phyloP scores from a whole-genome alignment of 23 tunicate genomes.

The Halocynthia roretzi region DNA sequence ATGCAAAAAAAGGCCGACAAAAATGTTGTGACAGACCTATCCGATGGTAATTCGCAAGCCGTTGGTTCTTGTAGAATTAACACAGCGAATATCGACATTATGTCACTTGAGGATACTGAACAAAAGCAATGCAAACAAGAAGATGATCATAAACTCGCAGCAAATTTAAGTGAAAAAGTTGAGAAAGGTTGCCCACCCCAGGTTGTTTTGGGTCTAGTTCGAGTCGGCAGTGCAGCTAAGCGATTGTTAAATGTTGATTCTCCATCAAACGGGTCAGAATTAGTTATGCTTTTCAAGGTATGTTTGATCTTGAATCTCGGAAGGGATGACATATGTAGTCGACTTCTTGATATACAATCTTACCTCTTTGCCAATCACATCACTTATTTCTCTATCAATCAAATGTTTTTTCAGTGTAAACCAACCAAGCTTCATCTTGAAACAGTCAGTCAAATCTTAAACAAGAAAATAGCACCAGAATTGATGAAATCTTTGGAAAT shows the following conservation, averaged over 20 bases:
- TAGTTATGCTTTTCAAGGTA: conserved; percentile 20
- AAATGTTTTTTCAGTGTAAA: too few species aligned
- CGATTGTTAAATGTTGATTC: not conserved
- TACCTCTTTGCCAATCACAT: too few species aligned
- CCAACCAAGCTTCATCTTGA: too few species aligned
- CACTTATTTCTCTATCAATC: too few species aligned
- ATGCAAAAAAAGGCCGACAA: not conserved
- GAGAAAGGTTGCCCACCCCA: not conserved
- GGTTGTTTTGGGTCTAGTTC: conserved; percentile 6
- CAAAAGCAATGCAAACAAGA: not conserved
- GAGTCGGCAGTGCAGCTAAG: conserved; percentile 13
- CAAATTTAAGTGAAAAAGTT: not conserved
- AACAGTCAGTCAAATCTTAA: too few species aligned
- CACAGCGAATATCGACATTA: too few species aligned
- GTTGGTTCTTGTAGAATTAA: not conserved
- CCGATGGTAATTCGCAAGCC: not conserved
- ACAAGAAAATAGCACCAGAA: too few species aligned
- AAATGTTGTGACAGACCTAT: not conserved
- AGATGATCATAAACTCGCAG: not conserved
- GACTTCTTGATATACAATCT: too few species aligned
- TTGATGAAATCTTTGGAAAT: too few species aligned
- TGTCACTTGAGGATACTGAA: not conserved
- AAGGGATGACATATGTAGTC: not conserved
- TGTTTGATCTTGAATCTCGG: not conserved
- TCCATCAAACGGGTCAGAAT: conserved; percentile 2